These are phyloP conservation scores for Pachyseris speciosa DNA, from an alignment of 64 coral and sea anemone genomes.

Conservation along the genomic window DNA sequence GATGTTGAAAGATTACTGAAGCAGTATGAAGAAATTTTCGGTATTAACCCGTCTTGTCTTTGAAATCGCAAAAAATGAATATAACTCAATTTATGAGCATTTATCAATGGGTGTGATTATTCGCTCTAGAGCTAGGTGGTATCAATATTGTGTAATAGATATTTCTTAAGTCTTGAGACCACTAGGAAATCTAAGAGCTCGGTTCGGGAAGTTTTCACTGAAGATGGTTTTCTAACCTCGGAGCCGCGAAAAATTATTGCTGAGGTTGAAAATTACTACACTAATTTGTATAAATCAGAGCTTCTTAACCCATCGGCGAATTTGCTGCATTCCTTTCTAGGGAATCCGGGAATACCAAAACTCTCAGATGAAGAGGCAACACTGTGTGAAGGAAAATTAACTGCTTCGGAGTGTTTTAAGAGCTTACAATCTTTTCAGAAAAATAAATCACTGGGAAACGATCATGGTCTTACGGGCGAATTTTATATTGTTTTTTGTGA, in stretches of 20 bases:
- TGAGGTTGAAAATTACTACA: conserved; percentile 24
- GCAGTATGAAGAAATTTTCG: too few species aligned
- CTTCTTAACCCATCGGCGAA: not conserved
- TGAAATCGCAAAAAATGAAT: not conserved
- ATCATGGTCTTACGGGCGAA: conserved; percentile 14
- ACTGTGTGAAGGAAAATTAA: not conserved
- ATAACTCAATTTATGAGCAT: conserved; percentile 15
- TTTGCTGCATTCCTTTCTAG: not conserved
- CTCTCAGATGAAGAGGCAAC: not conserved
- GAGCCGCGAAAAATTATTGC: not conserved
- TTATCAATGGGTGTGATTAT: conserved; percentile 10
- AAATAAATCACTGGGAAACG: conserved; percentile 21
- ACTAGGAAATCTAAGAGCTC: conserved; percentile 2
- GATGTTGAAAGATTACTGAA: not conserved
- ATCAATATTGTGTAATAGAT: not conserved
- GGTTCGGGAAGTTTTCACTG: too few species aligned
- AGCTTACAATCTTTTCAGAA: not conserved
- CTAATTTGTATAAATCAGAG: not conserved
- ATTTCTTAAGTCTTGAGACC: conserved; percentile 34
- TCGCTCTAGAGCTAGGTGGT: conserved; percentile 10
- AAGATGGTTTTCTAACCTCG: conserved; percentile 1
- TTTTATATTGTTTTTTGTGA: conserved; percentile 37
- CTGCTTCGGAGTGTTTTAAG: conserved; percentile 2
- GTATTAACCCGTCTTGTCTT: not conserved
- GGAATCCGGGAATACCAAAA: not conserved